Percentiles rank a stretch among this genome's conserved stretches.
Evolutionary conservation across 2,113 vertebrate genomes (phyloP).

Genomic region (Colius striatus): DNA sequence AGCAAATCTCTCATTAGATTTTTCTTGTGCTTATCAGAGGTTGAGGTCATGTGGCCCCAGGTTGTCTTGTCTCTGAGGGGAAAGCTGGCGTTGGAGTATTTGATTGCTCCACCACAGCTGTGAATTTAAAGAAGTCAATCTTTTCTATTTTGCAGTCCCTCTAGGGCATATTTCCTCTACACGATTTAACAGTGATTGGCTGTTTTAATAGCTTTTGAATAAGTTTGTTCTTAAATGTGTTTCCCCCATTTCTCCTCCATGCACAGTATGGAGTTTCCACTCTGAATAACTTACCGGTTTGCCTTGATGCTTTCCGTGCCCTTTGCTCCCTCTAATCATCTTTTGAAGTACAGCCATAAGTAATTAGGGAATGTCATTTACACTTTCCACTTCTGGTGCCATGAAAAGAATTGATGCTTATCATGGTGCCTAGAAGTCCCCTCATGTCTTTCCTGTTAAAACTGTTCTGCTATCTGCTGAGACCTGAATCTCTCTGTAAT

Average conservation of each 20-base stretch:
- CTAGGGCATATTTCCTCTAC: slow-evolving; percentile 20
- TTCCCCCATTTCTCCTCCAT: neutral
- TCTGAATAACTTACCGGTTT: neutral
- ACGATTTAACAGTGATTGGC: slow-evolving; percentile 29
- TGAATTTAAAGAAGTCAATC: slow-evolving; percentile 43
- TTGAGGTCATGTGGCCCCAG: slow-evolving; percentile 15
- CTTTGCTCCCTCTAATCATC: neutral
- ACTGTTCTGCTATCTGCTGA: slow-evolving; percentile 8
- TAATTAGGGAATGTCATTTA: slow-evolving; percentile 16
- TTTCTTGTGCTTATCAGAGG: slow-evolving; percentile 11
- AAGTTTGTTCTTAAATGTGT: slow-evolving; percentile 3
- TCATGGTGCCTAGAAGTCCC: neutral
- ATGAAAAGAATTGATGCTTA: neutral
- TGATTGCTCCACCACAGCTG: slow-evolving; percentile 41
- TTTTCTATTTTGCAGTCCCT: slow-evolving; percentile 15
- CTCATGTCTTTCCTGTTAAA: neutral
- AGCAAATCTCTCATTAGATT: slow-evolving; percentile 48
- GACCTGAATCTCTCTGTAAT: slow-evolving; percentile 25
- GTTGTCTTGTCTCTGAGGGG: slow-evolving; percentile 7
- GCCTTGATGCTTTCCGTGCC: neutral
- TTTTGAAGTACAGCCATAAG: neutral
- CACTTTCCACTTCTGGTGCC: neutral
- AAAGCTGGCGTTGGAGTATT: neutral
- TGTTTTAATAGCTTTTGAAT: slow-evolving; percentile 47
- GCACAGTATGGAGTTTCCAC: neutral